Evolutionary conservation across 1,140 invertebrate genomes (phyloP), one percentile per base, ranked within the genome.

Genomic region (Subanguina moxae): DNA sequence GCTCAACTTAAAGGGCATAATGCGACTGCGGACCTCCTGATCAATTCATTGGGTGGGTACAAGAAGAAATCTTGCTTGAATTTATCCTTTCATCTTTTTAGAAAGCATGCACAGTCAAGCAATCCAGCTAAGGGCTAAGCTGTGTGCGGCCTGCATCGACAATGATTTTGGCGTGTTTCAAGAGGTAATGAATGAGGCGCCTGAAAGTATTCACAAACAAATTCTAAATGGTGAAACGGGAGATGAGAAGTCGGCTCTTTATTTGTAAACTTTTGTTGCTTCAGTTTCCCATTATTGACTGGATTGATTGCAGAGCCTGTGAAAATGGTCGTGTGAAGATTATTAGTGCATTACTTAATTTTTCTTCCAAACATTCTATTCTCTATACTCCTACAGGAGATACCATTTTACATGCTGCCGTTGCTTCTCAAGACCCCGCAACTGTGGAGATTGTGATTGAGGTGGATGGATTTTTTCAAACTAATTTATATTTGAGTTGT

Each of bases 401-500:
- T 82, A 91, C 91, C 7, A 91, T 94, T 0, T 84, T 97, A 0
- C 94, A 97, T 83, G 90, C 92, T 59, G 90, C 93, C 8, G 90
- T 90, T 78, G 90, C 82, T 21, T 67, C 73, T 25, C 83, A 83
- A 27, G 70, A 82, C 59, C 84, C 87, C 68, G 89, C 91, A 57
- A 90, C 95, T 64, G 89, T 90, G 0, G 87, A 89, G 74, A 83
- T 92, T 57, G 84, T 97, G 57, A 84, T 96, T 11, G 87, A 87
- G 80, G 84, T 87, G 76, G n/a, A 13, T 57, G 32, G 32, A 38
- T 38, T 38, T n/a, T n/a, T n/a, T n/a, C n/a, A n/a, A n/a, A n/a
- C n/a, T n/a, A n/a, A n/a, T n/a, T n/a, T n/a, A n/a, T n/a, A n/a
- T n/a, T n/a, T n/a, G n/a, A n/a, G n/a, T n/a, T n/a, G n/a, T n/a